Evolutionary conservation across 2,113 vertebrate species (phyloP).

Genomic region (Rhynchomys soricoides): DNA sequence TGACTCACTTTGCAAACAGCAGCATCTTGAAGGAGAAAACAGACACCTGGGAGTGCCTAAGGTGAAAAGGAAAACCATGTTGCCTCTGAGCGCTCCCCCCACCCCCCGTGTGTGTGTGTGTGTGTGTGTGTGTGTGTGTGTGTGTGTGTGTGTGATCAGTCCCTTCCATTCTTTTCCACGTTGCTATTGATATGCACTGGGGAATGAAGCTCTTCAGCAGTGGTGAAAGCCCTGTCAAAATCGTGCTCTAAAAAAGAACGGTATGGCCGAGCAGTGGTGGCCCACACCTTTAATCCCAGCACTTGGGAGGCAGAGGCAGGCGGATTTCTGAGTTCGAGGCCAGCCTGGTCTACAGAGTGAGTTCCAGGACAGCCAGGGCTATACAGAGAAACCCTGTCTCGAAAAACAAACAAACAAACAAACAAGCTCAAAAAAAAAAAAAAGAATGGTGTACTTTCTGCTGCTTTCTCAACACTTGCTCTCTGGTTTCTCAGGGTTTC

Average conservation of each 20-base stretch:
- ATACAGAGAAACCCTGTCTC: no score
- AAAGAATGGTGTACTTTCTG: slow-evolving; percentile 25
- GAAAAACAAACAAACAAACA: no score
- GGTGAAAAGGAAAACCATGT: slow-evolving; percentile 53
- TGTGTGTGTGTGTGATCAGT: not conserved
- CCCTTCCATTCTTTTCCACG: not conserved
- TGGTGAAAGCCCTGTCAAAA: not conserved
- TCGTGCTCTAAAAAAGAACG: not conserved
- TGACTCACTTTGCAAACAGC: slow-evolving; percentile 82
- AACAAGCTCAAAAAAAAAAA: no score
- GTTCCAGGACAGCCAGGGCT: no score
- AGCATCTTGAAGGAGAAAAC: slow-evolving; percentile 63
- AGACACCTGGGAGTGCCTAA: slow-evolving; percentile 45
- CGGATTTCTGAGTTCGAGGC: no score
- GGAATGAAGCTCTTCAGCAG: slow-evolving; percentile 19
- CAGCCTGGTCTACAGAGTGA: no score
- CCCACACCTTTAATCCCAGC: no score
- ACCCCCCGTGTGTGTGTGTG: slow-evolving; percentile 21
- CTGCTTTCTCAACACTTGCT: not conserved
- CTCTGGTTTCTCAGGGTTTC: not conserved
- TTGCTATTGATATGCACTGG: not conserved
- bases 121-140: not conserved
- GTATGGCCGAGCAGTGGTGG: no score
- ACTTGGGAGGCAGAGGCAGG: no score
- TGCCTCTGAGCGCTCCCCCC: slow-evolving; percentile 48